These are phyloP conservation scores for Tenthredo scrophulariae DNA, from an alignment of 2,888 invertebrate genomes.

Conservation along the genomic window DNA sequence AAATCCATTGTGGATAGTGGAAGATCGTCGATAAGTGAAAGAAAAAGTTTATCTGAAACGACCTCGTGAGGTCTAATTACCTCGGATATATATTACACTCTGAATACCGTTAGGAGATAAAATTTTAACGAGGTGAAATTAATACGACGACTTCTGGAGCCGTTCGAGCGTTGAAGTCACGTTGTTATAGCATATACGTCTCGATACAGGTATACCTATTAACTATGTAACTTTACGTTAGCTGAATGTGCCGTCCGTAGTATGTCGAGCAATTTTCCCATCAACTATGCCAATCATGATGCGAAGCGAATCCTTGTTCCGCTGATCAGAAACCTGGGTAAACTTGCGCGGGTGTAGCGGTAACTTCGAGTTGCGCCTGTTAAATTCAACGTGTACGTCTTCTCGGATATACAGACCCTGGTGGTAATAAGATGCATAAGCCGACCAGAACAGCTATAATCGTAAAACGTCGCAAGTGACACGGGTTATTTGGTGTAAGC, in stretches of 20 bases:
- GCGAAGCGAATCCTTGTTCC: background rate
- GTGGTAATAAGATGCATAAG: constrained; percentile 33
- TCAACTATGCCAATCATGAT: background rate
- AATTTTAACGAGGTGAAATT: background rate
- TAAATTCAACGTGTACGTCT: constrained; percentile 1
- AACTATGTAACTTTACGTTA: background rate
- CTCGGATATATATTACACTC: constrained; percentile 11
- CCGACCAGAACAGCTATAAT: constrained; percentile 10
- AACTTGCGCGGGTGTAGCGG: background rate
- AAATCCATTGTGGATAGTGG: background rate
- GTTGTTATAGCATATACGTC: background rate
- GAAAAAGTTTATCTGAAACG: constrained; percentile 10
- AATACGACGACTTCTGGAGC: background rate
- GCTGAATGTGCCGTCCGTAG: background rate
- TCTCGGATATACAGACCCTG: background rate
- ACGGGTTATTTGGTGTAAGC: background rate
- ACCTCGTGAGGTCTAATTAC: background rate
- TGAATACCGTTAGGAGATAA: background rate
- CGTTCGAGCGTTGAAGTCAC: background rate
- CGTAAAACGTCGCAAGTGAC: constrained; percentile 32
- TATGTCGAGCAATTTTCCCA: background rate
- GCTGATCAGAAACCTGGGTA: background rate
- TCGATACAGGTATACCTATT: background rate
- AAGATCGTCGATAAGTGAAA: constrained; percentile 5
- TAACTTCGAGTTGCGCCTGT: constrained; percentile 10